Conservation (phyloP, 2,888 invertebrate genomes). For the Polyommatus iphigenia region DNA sequence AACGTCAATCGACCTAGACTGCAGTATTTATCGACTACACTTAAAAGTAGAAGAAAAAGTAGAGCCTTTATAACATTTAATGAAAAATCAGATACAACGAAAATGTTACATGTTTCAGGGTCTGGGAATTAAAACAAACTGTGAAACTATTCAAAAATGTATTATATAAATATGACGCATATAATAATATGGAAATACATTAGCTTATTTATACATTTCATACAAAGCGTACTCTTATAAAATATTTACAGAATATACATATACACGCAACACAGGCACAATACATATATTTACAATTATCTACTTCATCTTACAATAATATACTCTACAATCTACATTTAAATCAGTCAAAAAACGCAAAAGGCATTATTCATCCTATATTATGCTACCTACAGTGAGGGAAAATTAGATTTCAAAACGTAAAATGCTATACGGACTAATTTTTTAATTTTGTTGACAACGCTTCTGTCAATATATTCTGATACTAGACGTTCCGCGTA, state of each 20-base stretch:
- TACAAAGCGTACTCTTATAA: constrained; percentile 20
- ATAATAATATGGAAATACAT: constrained; percentile 1
- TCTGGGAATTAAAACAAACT: not conserved
- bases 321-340: not conserved
- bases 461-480: too few relatives aligned
- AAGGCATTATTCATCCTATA: not conserved
- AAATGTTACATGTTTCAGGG: not conserved
- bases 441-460: not conserved
- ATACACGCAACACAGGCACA: constrained; percentile 32
- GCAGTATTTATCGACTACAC: too few relatives aligned
- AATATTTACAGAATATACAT: not conserved
- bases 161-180: constrained; percentile 23
- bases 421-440: not conserved
- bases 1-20: too few relatives aligned
- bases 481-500: too few relatives aligned
- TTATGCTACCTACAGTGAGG: not conserved
- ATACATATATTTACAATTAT: constrained; percentile 25
- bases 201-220: constrained; percentile 17
- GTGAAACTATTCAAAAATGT: not conserved
- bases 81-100: not conserved
- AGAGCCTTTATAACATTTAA: too few relatives aligned
- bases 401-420: not conserved
- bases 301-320: constrained; percentile 3
- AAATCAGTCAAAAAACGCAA: constrained; percentile 31
- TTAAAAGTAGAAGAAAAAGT: too few relatives aligned